A percentile compares a stretch with the other conserved stretches of the same genome.
phyloP scores from a whole-genome alignment of 2,888 invertebrate genomes.

The Agrilus cyanescens region DNA sequence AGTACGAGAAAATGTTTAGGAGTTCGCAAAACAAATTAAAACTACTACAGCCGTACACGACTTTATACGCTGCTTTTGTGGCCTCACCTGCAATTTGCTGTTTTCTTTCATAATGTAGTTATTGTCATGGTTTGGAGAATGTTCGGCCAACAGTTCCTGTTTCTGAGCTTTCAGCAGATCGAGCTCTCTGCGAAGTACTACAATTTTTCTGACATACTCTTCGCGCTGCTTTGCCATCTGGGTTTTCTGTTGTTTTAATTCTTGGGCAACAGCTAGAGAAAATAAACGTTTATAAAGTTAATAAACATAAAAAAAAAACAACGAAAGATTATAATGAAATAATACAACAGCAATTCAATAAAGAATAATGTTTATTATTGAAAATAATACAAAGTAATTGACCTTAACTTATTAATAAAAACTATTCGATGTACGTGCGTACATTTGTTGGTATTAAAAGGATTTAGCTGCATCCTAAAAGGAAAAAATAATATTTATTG shows the following conservation, averaged over 20 bases:
- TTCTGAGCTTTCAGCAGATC: slow-evolving; percentile 69
- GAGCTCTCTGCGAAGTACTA: slow-evolving; percentile 62
- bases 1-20: too few species aligned
- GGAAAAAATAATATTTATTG: too few species aligned
- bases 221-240: slow-evolving; percentile 69
- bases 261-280: slow-evolving; percentile 60
- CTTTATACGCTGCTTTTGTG: slow-evolving; percentile 2
- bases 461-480: too few species aligned
- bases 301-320: neutral
- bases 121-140: slow-evolving; percentile 56
- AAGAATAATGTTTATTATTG: too few species aligned
- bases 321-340: too few species aligned
- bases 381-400: too few species aligned
- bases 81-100: slow-evolving; percentile 68
- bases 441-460: too few species aligned
- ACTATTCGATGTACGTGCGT: too few species aligned
- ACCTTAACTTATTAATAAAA: too few species aligned
- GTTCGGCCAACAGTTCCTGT: slow-evolving; percentile 60
- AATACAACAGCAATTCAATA: too few species aligned
- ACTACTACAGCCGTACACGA: neutral
- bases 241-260: slow-evolving; percentile 71
- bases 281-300: slow-evolving; percentile 9
- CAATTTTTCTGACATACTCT: slow-evolving; percentile 67
- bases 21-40: too few species aligned
- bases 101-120: slow-evolving; percentile 72